Evolutionary conservation across 2,888 invertebrate species (phyloP).

Genomic region (Oscheius onirici): DNA sequence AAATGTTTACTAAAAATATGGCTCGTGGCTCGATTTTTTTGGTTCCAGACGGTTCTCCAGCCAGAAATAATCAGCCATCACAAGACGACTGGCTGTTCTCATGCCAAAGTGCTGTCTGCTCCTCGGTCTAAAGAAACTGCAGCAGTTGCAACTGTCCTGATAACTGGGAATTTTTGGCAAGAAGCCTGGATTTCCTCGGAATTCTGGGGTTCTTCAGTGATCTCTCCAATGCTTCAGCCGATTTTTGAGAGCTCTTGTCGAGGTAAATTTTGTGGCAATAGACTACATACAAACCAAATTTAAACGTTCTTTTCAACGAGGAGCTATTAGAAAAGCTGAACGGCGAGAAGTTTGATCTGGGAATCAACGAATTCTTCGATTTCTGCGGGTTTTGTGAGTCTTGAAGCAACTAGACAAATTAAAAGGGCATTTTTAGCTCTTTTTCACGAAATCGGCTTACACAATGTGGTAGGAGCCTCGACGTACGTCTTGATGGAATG

Average conservation of each 20-base stretch:
- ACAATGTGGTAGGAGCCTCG: conserved; percentile 12
- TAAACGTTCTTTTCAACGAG: neutral
- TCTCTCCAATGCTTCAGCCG: neutral
- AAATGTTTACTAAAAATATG: too few relatives aligned
- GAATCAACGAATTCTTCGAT: conserved; percentile 19
- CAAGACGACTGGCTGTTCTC: neutral
- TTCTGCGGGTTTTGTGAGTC: conserved; percentile 8
- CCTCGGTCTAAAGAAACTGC: neutral
- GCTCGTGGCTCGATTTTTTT: neutral
- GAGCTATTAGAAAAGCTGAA: neutral
- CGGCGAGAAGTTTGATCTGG: conserved; percentile 4
- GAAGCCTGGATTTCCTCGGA: neutral
- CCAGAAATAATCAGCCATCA: neutral
- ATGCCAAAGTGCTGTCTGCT: neutral
- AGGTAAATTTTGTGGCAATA: conserved; percentile 5
- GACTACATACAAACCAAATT: too few relatives aligned
- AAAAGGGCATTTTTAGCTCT: neutral
- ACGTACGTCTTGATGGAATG: conserved; percentile 9
- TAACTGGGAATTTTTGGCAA: neutral
- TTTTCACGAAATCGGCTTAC: conserved; percentile 20
- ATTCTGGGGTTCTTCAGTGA: neutral
- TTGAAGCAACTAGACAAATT: neutral
- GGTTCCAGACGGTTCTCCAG: conserved; percentile 6
- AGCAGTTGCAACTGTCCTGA: neutral
- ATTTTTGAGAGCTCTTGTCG: conserved; percentile 1